Conservation (phyloP, 2,113 vertebrate species). For the Macquaria ambigua region DNA sequence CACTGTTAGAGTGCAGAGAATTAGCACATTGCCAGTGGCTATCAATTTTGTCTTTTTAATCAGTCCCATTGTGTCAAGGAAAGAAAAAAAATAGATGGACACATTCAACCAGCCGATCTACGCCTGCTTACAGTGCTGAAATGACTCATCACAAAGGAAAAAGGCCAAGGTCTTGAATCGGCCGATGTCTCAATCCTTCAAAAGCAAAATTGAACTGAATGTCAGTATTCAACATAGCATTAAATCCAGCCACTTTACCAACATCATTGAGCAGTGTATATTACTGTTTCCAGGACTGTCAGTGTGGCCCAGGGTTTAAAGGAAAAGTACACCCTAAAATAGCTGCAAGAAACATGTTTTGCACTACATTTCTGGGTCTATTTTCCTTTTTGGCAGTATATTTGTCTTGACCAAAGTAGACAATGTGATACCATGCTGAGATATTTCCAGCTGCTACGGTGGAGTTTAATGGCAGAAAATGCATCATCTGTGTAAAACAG, state of each 20-base stretch:
- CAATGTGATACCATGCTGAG: not conserved
- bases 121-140: constrained; percentile 3
- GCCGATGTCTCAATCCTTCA: constrained; percentile 8
- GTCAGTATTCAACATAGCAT: constrained; percentile 18
- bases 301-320: not conserved
- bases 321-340: not conserved
- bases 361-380: not conserved
- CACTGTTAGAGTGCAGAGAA: constrained; percentile 41
- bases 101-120: not conserved
- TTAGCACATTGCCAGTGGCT: constrained; percentile 52
- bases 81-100: constrained; percentile 29
- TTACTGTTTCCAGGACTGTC: not conserved
- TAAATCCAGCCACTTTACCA: constrained; percentile 3
- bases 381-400: not conserved
- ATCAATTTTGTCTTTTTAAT: constrained; percentile 74
- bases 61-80: constrained; percentile 68
- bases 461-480: not conserved
- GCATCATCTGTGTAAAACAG: not conserved
- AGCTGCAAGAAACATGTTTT: not conserved
- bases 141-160: constrained; percentile 48
- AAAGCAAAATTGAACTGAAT: constrained; percentile 13
- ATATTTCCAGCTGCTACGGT: not conserved
- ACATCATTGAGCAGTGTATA: not conserved
- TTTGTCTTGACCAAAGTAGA: constrained; percentile 17
- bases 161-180: not conserved